phyloP scores from a whole-genome alignment of 2,113 vertebrate genomes.

The Eulemur macaco region DNA sequence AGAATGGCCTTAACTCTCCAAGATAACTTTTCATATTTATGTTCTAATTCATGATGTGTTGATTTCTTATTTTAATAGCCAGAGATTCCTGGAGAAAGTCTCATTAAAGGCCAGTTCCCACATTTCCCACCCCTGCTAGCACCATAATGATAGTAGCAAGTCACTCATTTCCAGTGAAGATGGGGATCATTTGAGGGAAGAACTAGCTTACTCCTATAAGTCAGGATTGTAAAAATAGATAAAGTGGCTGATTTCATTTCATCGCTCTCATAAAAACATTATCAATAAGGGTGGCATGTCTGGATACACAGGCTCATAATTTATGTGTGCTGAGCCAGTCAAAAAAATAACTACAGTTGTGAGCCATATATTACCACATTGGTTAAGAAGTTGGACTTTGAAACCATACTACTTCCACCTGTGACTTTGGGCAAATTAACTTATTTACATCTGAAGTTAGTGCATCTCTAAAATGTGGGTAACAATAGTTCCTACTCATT shows the following conservation, averaged over 20 bases:
- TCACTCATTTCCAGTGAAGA: neutral
- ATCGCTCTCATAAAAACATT: neutral
- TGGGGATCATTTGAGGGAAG: neutral
- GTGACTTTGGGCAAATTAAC: neutral
- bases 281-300: neutral
- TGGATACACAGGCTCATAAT: neutral
- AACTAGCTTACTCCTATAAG: neutral
- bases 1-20: neutral
- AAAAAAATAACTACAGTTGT: neutral
- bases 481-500: neutral
- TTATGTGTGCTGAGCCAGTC: neutral
- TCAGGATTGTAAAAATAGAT: slow-evolving; percentile 5
- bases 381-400: neutral
- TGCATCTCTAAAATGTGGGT: neutral
- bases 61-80: neutral
- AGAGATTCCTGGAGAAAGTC: neutral
- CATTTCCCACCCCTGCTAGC: neutral
- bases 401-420: neutral
- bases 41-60: neutral
- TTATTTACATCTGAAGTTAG: neutral
- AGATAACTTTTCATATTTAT: neutral
- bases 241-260: neutral
- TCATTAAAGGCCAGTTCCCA: neutral
- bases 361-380: neutral
- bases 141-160: neutral